Base-by-base conservation (phyloP, 2,113 vertebrate genomes). In the human region DNA sequence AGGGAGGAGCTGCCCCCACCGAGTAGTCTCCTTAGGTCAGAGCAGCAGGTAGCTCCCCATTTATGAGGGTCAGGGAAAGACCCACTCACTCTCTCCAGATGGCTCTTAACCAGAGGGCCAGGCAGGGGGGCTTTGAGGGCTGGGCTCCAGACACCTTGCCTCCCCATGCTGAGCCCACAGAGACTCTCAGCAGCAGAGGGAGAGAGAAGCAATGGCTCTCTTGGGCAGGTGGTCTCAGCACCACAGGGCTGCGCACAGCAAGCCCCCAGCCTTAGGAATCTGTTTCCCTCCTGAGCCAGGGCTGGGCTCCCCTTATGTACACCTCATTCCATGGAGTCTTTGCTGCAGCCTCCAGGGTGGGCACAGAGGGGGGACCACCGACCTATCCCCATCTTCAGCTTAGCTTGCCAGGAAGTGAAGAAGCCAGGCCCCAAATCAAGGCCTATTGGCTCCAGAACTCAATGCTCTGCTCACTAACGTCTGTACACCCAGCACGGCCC, bases 1-100 rank as follows among this genome's bases (percentile, higher is more conserved):
- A 0, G 76, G 98, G 97, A 18, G 64, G 4, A 27, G 22, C 92
- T 0, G 14, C 97, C 91, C 98, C 97, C 32, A 91, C 75, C 2
- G 96, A 97, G 98, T 98, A 97, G 98, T 8, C 3, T 23, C 27
- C 20, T 68, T 23, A 8, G 8, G 7, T 52, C 6, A 57, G 59
- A 61, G 59, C 25, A 61, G 25, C 59, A 61, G 59, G 59, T 12
- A 27, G n/a, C 4, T 4, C 66, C 66, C 9, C 40, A 18, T 35
- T 16, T 2, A 4, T 5, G 4, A 61, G 17, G 27, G 45, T 35
- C 12, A 75, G 11, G n/a, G 59, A 45, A 55, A 57, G 22, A n/a
- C 18, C 35, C 40, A 40, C 25, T 11, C 25, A 23, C 25, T 50
- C 30, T 35, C 5, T 5, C 40, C 23, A 4, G 20, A 27, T 13